These are phyloP conservation scores for Carassius auratus DNA, from an alignment of 2,113 vertebrate genomes.

Conservation along the genomic window DNA sequence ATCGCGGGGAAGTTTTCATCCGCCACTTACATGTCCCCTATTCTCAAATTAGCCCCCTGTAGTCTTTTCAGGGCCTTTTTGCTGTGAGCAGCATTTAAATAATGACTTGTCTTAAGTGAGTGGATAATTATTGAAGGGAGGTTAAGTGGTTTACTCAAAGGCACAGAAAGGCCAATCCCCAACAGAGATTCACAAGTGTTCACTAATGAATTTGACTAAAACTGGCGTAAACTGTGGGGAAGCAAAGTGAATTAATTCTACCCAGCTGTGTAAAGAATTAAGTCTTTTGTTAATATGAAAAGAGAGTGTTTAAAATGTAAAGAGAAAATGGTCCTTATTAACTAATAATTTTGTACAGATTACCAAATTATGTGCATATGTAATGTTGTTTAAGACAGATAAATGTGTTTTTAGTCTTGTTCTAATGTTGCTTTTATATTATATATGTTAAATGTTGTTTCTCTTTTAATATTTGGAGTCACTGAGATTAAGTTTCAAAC, in stretches of 20 bases:
- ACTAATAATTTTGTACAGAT: not conserved
- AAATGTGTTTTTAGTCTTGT: not conserved
- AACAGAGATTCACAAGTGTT: constrained; percentile 32
- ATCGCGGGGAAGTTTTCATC: not conserved
- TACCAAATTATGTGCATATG: not conserved
- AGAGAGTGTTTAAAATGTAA: not conserved
- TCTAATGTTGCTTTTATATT: not conserved
- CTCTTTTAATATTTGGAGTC: not conserved
- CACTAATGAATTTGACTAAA: constrained; percentile 35
- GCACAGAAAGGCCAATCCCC: constrained; percentile 19
- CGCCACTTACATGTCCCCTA: not conserved
- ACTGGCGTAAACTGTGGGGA: not conserved
- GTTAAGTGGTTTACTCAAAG: constrained; percentile 46
- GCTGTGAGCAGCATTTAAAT: constrained; percentile 21
- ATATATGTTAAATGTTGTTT: too few relatives aligned
- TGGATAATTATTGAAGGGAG: constrained; percentile 43
- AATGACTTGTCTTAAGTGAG: constrained; percentile 37
- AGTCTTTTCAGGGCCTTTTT: constrained; percentile 26
- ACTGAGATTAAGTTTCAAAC: not conserved
- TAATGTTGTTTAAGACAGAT: not conserved
- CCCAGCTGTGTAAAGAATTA: not conserved
- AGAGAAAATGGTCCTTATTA: not conserved
- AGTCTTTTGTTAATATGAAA: not conserved
- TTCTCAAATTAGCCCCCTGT: constrained; percentile 19
- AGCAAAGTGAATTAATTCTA: not conserved